These are phyloP conservation scores for Andinoacara biseriatus DNA, from an alignment of 2,113 vertebrate genomes.

Conservation along the genomic window DNA sequence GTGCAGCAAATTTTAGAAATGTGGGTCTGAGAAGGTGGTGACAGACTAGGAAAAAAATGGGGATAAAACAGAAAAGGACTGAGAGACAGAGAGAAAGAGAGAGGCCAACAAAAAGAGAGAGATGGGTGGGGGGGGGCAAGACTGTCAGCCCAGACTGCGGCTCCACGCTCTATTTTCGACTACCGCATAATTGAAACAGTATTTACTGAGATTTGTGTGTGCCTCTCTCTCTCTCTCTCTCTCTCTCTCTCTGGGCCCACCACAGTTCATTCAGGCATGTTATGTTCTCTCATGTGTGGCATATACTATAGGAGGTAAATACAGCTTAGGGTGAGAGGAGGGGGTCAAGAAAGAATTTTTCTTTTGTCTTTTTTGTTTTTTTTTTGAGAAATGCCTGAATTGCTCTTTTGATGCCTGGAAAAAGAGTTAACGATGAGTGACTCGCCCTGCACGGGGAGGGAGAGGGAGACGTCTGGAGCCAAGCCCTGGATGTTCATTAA, in stretches of 20 bases:
- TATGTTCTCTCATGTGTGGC: conserved; percentile 70
- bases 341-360: conserved; percentile 10
- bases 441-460: background rate
- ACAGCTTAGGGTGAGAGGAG: conserved; percentile 36
- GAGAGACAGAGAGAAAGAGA: conserved; percentile 12
- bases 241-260: conserved; percentile 46
- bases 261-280: conserved; percentile 60
- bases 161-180: conserved; percentile 88
- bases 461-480: conserved; percentile 37
- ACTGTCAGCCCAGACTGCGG: conserved; percentile 82
- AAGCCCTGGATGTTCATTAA: conserved; percentile 62
- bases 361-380: background rate
- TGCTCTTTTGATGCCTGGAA: conserved; percentile 68
- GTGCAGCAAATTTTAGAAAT: background rate
- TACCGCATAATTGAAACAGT: conserved; percentile 92
- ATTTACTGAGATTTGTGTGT: conserved; percentile 79
- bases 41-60: background rate
- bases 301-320: conserved; percentile 55
- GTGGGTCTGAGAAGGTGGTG: background rate
- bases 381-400: conserved; percentile 53
- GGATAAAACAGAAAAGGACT: background rate
- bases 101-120: conserved; percentile 25
- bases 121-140: conserved; percentile 43
- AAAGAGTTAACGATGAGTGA: conserved; percentile 49
- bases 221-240: conserved; percentile 29